These are phyloP conservation scores for Rhadinocentrus ornatus DNA, from an alignment of 2,797 vertebrate genomes.

Conservation along the genomic window DNA sequence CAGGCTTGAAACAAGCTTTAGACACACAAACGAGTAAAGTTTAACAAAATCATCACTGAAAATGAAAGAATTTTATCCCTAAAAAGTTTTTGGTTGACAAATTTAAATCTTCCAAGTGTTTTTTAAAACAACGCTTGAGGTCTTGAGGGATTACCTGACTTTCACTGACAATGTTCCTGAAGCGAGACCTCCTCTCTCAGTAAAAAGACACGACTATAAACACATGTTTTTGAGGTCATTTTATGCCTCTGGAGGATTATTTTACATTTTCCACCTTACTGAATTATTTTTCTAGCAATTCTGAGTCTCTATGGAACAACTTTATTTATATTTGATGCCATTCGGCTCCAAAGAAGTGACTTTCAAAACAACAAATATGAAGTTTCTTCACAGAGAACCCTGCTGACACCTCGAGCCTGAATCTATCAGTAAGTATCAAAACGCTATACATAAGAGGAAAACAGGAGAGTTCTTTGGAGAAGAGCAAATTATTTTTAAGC, in stretches of 20 bases:
- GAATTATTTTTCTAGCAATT: neutral
- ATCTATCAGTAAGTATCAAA: too few species aligned
- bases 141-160: neutral
- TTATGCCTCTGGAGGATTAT: neutral
- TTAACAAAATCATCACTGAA: too few species aligned
- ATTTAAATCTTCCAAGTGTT: neutral
- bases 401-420: too few species aligned
- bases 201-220: neutral
- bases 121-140: neutral
- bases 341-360: neutral
- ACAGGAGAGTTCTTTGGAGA: too few species aligned
- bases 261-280: too few species aligned
- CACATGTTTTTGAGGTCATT: neutral
- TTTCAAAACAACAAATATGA: conserved; percentile 4
- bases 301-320: neutral
- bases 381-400: neutral
- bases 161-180: neutral
- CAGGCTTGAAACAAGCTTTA: too few species aligned
- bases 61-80: too few species aligned
- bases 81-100: too few species aligned
- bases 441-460: too few species aligned
- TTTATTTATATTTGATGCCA: neutral
- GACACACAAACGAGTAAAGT: too few species aligned
- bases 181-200: neutral
- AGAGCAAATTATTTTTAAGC: too few species aligned